These are phyloP conservation scores for Drosophila nasuta DNA, from an alignment of 1,140 invertebrate genomes.

Conservation along the genomic window DNA sequence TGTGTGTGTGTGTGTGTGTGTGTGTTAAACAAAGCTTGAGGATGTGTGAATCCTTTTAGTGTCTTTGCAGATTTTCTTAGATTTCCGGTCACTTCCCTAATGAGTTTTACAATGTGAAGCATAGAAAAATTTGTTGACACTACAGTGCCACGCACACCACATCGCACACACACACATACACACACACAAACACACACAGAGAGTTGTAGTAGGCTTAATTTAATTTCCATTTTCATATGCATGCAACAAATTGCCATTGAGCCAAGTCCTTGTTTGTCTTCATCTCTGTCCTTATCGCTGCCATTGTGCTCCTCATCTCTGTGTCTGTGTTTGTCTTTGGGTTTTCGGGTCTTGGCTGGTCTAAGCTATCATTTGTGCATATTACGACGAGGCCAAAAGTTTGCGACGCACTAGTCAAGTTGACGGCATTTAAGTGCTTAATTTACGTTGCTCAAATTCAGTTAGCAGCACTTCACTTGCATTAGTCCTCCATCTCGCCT, in stretches of 20 bases:
- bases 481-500: background rate
- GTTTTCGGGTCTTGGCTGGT: background rate
- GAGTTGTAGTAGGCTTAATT: constrained; percentile 58
- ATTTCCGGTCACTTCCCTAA: constrained; percentile 82
- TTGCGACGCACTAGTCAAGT: constrained; percentile 36
- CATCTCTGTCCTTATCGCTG: background rate
- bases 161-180: constrained; percentile 17
- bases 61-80: constrained; percentile 71
- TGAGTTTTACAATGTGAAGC: constrained; percentile 77
- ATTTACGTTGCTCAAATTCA: constrained; percentile 67
- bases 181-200: constrained; percentile 43
- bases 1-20: background rate
- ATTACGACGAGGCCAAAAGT: constrained; percentile 14
- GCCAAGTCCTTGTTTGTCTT: constrained; percentile 63
- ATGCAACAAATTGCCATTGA: constrained; percentile 56
- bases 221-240: constrained; percentile 71
- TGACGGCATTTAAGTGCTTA: constrained; percentile 64
- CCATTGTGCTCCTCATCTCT: background rate
- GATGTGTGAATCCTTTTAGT: constrained; percentile 58
- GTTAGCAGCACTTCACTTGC: constrained; percentile 39
- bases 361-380: constrained; percentile 23
- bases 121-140: constrained; percentile 66
- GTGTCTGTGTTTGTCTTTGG: constrained; percentile 7
- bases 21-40: constrained; percentile 35
- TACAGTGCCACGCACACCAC: constrained; percentile 48